Base-by-base conservation (phyloP, 1,140 invertebrate genomes). In the Nymphalis io region DNA sequence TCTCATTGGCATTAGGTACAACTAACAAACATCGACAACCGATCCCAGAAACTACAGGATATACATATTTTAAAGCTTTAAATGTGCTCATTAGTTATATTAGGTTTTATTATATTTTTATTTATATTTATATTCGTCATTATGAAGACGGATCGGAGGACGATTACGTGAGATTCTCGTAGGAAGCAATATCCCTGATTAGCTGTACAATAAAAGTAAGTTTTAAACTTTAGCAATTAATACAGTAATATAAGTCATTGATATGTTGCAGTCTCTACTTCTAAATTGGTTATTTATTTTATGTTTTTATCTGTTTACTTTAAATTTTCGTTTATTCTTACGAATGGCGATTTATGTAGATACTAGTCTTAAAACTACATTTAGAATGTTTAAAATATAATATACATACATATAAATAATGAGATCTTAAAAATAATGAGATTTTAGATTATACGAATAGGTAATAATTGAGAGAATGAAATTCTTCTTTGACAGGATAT, bases 161-260 rank as follows among this genome's bases (percentile, higher is more conserved):
- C 18, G 39, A 60, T 33, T 77, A 78, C 80, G 78, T 80, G 69
- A 15, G 71, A 78, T 84, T 84, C 80, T 80, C 75, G 57, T 65
- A 75, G 57, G 65, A 79, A 83, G 82, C 84, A 86, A 85, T 86
- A 86, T 65, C 27, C n/a, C 23, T 68, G 39, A 23, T 65, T 73
- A 80, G 74, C 59, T 72, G 74, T 78, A 80, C 70, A 57, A 79
- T 78, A 66, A 15, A 27, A 74, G 57, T 63, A 51, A 76, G 58
- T 76, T 73, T 74, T 61, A 80, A 78, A 74, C 70, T 61, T 76
- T 73, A 75, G 27, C 74, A 74, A 83, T 64, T 69, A 80, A 81
- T 83, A 68, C 78, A 75, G 82, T 77, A 79, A 79, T 82, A 79
- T 72, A 71, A 27, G 21, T 20, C 44, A 66, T 79, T 70, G 66